phyloP scores from a whole-genome alignment of 2,888 invertebrate species.

The Drosophila cyrtoloma region DNA sequence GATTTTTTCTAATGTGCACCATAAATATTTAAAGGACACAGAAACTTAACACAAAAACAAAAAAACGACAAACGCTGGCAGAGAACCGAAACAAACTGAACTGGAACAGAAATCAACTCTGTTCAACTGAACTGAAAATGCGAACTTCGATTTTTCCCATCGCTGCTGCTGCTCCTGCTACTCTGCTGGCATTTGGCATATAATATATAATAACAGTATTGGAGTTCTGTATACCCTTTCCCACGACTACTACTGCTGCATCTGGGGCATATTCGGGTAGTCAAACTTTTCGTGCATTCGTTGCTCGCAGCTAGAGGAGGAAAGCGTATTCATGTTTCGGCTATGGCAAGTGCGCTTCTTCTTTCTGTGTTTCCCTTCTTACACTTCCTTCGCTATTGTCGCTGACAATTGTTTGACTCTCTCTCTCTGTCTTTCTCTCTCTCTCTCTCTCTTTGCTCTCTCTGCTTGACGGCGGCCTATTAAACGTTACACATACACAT shows the following conservation, averaged over 20 bases:
- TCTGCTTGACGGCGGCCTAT: slow-evolving; percentile 45
- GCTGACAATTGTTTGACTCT: slow-evolving; percentile 28
- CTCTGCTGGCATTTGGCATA: slow-evolving; percentile 37
- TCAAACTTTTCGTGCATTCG: too few relatives aligned
- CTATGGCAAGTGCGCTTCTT: background rate
- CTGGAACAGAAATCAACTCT: slow-evolving; percentile 43
- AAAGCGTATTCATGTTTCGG: slow-evolving; percentile 6
- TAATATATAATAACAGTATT: slow-evolving; percentile 18
- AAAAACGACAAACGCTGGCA: slow-evolving; percentile 28
- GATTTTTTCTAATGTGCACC: slow-evolving; percentile 42
- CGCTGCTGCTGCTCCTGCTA: slow-evolving; percentile 33
- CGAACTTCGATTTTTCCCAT: slow-evolving; percentile 74
- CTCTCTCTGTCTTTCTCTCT: background rate
- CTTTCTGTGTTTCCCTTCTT: slow-evolving; percentile 4
- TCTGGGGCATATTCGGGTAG: background rate
- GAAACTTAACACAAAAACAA: slow-evolving; percentile 8
- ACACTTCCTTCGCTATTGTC: slow-evolving; percentile 33
- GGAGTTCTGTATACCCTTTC: slow-evolving; percentile 26
- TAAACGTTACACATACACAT: slow-evolving; percentile 34
- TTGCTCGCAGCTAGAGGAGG: background rate
- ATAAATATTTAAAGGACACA: slow-evolving; percentile 56
- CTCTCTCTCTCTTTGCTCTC: slow-evolving; percentile 22
- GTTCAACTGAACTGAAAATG: slow-evolving; percentile 58
- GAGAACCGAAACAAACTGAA: slow-evolving; percentile 54
- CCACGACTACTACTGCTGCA: background rate